Evolutionary conservation across 1,140 invertebrate genomes (phyloP).

Genomic region (Theocolax elegans): DNA sequence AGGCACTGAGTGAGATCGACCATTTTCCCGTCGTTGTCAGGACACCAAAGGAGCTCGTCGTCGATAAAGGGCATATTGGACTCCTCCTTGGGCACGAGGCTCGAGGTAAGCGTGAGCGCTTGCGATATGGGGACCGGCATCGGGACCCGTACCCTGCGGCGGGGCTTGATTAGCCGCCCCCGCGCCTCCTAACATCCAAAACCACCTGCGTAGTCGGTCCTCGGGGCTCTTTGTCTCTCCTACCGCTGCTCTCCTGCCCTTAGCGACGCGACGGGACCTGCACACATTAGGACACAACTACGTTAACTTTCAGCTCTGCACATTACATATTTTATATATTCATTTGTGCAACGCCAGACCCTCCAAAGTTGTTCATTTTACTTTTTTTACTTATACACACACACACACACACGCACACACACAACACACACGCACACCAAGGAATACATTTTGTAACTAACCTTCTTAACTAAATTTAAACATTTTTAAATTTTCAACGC

Average conservation of each 20-base stretch:
- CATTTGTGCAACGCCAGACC: too few relatives aligned
- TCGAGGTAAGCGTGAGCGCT: constrained; percentile 63
- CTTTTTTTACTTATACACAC: too few relatives aligned
- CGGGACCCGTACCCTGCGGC: constrained; percentile 65
- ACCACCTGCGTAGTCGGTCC: constrained; percentile 51
- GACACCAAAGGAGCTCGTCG: constrained; percentile 91
- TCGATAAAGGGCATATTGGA: constrained; percentile 91
- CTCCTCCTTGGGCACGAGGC: constrained; percentile 66
- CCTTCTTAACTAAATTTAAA: too few relatives aligned
- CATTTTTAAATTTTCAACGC: too few relatives aligned
- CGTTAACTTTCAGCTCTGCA: too few relatives aligned
- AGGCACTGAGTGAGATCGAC: constrained; percentile 88
- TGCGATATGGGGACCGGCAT: constrained; percentile 68
- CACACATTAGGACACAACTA: background rate
- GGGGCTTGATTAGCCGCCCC: constrained; percentile 67
- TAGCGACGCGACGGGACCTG: background rate
- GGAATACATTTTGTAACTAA: too few relatives aligned
- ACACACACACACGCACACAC: too few relatives aligned
- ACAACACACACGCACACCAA: too few relatives aligned
- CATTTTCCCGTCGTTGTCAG: constrained; percentile 91
- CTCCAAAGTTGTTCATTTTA: too few relatives aligned
- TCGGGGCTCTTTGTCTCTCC: constrained; percentile 15
- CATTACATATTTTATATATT: too few relatives aligned
- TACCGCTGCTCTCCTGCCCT: constrained; percentile 20
- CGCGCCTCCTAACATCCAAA: constrained; percentile 67